These are phyloP conservation scores for Orbicella faveolata DNA, from an alignment of 64 coral and sea anemone genomes.

Conservation along the genomic window DNA sequence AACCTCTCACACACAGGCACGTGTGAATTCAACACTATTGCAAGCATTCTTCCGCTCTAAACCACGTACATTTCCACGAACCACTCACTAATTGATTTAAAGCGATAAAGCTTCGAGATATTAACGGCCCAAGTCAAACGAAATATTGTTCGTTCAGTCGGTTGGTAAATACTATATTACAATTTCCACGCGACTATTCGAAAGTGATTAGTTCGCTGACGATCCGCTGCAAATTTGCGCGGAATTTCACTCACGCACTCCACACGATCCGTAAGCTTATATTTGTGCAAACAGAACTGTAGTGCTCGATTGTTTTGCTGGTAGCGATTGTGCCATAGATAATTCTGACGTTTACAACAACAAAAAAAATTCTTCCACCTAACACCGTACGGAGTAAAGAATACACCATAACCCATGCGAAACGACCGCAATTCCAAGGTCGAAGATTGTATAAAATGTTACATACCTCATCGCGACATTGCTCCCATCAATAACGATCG, in stretches of 20 bases:
- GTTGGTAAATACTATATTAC: not conserved
- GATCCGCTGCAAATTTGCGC: too few relatives aligned
- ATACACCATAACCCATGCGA: not conserved
- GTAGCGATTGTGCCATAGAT: constrained; percentile 27
- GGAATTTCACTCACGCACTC: constrained; percentile 10
- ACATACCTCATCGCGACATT: constrained; percentile 93
- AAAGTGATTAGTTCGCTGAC: not conserved
- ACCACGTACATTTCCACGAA: not conserved
- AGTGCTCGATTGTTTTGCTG: constrained; percentile 34
- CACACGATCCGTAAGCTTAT: not conserved
- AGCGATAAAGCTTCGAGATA: not conserved
- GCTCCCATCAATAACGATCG: constrained; percentile 92
- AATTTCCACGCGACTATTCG: not conserved
- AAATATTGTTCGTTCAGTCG: not conserved
- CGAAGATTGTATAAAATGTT: not conserved
- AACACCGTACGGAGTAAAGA: not conserved
- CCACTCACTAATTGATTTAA: constrained; percentile 19
- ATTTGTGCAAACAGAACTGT: constrained; percentile 26
- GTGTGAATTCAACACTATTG: not conserved
- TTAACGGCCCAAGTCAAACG: not conserved
- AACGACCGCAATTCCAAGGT: not conserved
- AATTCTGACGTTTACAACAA: constrained; percentile 14
- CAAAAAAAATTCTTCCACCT: not conserved
- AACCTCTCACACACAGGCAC: not conserved
- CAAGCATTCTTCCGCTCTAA: constrained; percentile 7